Evolutionary conservation across 37 sponge, comb jelly and placozoan genomes (phyloP), one percentile per base, ranked within the genome.

Genomic region (Diacarnus erythraeanus): DNA sequence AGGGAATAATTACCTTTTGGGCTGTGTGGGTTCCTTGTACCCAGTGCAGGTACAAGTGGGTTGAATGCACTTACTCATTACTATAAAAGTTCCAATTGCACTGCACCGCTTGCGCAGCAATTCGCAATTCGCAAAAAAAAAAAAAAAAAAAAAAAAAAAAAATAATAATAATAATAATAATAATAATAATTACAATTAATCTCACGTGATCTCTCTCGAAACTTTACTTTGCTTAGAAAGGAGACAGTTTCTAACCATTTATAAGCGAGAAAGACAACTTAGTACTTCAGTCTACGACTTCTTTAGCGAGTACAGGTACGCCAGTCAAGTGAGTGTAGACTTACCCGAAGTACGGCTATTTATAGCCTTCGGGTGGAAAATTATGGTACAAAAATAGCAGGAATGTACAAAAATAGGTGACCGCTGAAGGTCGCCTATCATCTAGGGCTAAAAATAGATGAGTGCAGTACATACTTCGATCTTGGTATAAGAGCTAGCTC

Each of bases 11-110:
- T 27, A 80, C 81, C 71, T 71, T n/a, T 80, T 80, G 20, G 23
- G 15, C 15, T 58, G 38, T 22, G 18, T 22, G 29, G 81, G 72
- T 26, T 58, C 81, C 42, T 80, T 70, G 61, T 80, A 80, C 22
- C 42, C 81, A 36, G 26, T 59, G 34, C 81, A 80, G 21, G 38
- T 71, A 31, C 81, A 80, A 26, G 38, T 12, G 10, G 72, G 81
- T 6, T 80, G 81, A 40, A 80, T 80, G 61, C 81, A 80, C 18
- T n/a, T 71, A 1, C 42, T 59, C 81, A 71, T 80, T 47, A 12
- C 10, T 47, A 12, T 47, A 15, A 12, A 6, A 47, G 51, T 47
- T 12, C 6, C 51, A 47, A 12, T 47, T 6, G 10, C 51, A 47
- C 10, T 47, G 51, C 51, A 15, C 6, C 12, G 10, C 51, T 47